Conservation (phyloP, 1,140 invertebrate species). For the Mesaphorura yosii region DNA sequence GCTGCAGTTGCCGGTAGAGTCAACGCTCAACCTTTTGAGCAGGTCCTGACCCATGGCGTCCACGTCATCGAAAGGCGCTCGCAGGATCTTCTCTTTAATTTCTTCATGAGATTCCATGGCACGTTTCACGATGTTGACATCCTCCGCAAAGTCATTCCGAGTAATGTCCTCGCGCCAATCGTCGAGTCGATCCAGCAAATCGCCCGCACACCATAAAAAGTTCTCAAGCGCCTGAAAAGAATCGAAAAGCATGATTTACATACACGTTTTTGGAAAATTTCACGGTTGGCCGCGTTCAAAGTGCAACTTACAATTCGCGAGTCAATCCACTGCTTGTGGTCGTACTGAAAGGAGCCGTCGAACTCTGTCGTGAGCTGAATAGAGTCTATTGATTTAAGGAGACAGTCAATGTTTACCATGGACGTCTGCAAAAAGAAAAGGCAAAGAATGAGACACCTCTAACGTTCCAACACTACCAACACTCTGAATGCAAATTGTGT, state of each 20-base stretch:
- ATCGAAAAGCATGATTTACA: background rate
- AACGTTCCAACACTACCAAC: too few species aligned
- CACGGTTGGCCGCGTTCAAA: background rate
- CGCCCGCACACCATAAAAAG: constrained; percentile 86
- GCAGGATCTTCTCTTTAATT: constrained; percentile 85
- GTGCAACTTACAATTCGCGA: constrained; percentile 54
- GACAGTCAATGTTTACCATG: constrained; percentile 86
- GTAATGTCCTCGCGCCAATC: constrained; percentile 81
- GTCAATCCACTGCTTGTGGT: constrained; percentile 94
- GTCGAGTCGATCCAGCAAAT: constrained; percentile 80
- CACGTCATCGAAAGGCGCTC: constrained; percentile 84
- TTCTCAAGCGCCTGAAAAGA: constrained; percentile 66
- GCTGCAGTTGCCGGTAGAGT: constrained; percentile 28
- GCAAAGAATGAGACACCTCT: background rate
- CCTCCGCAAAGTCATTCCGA: constrained; percentile 80
- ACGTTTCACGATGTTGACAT: constrained; percentile 76
- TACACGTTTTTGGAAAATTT: background rate
- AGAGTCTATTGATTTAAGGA: constrained; percentile 60
- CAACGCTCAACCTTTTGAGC: constrained; percentile 47
- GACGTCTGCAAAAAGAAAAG: constrained; percentile 63
- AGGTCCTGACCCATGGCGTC: constrained; percentile 58
- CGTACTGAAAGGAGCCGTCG: constrained; percentile 84
- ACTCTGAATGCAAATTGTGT: too few species aligned
- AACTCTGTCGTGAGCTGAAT: constrained; percentile 84
- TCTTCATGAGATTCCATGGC: constrained; percentile 85